Evolutionary conservation across 2,888 invertebrate genomes (phyloP), one percentile per base, ranked within the genome.

Genomic region (Tachina lurida): DNA sequence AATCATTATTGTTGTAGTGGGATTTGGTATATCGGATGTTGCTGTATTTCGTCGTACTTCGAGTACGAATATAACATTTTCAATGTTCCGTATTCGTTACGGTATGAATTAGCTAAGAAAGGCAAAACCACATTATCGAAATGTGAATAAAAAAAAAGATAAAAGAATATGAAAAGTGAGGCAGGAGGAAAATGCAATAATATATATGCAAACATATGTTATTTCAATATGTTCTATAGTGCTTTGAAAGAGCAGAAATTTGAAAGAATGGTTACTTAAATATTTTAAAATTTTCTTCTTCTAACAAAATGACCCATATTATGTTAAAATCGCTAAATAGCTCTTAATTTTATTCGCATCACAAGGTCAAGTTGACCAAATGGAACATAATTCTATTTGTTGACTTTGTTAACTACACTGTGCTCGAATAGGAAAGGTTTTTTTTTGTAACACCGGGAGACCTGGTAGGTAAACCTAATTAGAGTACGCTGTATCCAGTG

Each of bases 81-180:
- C 80, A 84, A 78, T 84, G 80, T 86, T 86, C 78, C 86, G 84
- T 86, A 87, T 86, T 84, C 84, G 87, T 84, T 84, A 86, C 87
- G 86, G 80, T 79, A 86, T 68, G 87, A 83, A 87, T 86, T 87
- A 80, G 83, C 76, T 49, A 67, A 67, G 58, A 75, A 78, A 73
- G 71, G 39, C 49, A 47, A 62, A 75, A 78, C 41, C 10, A 62
- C 5, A 41, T 62, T 58, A 49, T 13, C 39, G 19, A 52, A 13
- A 52, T 41, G 39, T 78, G 47, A 10, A 70, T 54, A 43, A 58
- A 63, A 22, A 54, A 62, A n/a, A 54, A 13, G 17, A 43, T 47
- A 47, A 65, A 54, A 56, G 39, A 77, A 77, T 52, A n/a, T 47
- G 22, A 82, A 58, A 71, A 79, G 47, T 12, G 47, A 52, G 56